Conservation (phyloP, 2,888 invertebrate species). For the Heliconius charithonia region DNA sequence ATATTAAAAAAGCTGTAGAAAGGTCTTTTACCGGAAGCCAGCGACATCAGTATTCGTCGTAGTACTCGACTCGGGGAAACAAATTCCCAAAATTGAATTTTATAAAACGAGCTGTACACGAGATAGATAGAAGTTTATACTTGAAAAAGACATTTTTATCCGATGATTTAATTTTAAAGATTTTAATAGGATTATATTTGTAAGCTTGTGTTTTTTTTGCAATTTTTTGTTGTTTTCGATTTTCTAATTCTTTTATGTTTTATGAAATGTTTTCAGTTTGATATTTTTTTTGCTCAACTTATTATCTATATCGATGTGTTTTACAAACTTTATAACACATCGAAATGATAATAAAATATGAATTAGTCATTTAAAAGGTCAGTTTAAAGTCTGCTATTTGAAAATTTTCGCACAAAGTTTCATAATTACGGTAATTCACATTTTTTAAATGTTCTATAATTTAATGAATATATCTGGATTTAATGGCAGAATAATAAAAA, state of each 20-base stretch:
- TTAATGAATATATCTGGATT: too few relatives aligned
- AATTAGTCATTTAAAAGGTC: background rate
- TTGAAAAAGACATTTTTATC: constrained; percentile 61
- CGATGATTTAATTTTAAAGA: constrained; percentile 59
- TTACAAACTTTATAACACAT: background rate
- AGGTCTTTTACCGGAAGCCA: constrained; percentile 38
- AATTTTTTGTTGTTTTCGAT: background rate
- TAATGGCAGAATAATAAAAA: too few relatives aligned
- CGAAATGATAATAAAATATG: background rate
- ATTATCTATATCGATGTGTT: background rate
- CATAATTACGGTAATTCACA: too few relatives aligned
- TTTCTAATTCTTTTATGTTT: background rate
- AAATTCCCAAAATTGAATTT: constrained; percentile 84
- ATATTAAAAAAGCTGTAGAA: constrained; percentile 28
- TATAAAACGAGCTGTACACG: constrained; percentile 83
- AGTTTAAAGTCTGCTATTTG: too few relatives aligned
- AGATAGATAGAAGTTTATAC: constrained; percentile 59
- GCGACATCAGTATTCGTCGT: constrained; percentile 77
- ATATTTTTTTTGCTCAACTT: background rate
- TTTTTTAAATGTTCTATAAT: too few relatives aligned
- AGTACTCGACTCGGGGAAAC: constrained; percentile 78
- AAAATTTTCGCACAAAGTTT: too few relatives aligned
- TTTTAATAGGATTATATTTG: constrained; percentile 3
- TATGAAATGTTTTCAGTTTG: background rate
- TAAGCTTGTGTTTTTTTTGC: background rate